Conservation (phyloP, 2,888 invertebrate species). For the Tenthredo scrophulariae region DNA sequence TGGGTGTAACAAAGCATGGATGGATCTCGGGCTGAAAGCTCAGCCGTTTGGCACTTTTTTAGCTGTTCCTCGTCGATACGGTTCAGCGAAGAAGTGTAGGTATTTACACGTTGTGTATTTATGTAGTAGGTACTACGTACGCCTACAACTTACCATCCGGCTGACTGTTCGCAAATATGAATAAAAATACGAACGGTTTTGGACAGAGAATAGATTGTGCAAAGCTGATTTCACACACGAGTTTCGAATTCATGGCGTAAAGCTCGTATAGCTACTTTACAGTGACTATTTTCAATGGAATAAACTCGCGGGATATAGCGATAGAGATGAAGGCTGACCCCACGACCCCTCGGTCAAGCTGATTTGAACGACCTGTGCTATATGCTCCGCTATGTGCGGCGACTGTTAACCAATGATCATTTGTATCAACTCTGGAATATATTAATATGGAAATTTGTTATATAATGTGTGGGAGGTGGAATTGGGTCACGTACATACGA, state of each 20-base stretch:
- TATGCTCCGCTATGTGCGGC: not conserved
- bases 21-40: not conserved
- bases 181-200: not conserved
- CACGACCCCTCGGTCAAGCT: not conserved
- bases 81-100: not conserved
- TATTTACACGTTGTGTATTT: not conserved
- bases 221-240: not conserved
- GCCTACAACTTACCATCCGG: not conserved
- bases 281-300: not conserved
- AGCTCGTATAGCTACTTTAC: not conserved
- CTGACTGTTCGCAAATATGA: not conserved
- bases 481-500: not conserved
- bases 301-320: not conserved
- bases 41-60: not conserved
- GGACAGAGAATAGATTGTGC: not conserved
- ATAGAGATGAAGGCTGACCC: not conserved
- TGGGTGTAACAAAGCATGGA: not conserved
- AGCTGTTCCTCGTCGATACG: not conserved
- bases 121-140: not conserved
- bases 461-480: not conserved
- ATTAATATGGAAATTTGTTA: not conserved
- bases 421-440: slow-evolving; percentile 12
- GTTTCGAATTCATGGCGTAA: not conserved
- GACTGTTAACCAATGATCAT: slow-evolving; percentile 26
- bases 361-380: not conserved